Conservation (phyloP, 2,888 invertebrate species). For the Drosophila buzzatii region DNA sequence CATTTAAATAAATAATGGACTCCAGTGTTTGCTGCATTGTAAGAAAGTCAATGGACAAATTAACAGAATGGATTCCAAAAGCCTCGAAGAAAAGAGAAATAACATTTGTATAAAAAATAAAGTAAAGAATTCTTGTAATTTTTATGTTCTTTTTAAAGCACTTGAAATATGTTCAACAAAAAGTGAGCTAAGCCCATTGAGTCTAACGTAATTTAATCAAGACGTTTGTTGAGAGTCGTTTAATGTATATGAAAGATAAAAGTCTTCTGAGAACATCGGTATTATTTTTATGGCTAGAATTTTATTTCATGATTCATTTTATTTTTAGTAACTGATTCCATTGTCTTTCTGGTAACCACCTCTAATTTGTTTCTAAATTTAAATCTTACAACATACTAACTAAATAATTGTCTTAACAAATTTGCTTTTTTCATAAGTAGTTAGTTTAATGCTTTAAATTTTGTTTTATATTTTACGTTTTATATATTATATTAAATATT, state of each 20-base stretch:
- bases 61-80: constrained; percentile 14
- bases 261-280: not conserved
- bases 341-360: too few species aligned
- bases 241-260: not conserved
- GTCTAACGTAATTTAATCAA: not conserved
- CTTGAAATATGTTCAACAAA: not conserved
- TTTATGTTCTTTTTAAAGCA: not conserved
- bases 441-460: too few species aligned
- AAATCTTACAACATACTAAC: too few species aligned
- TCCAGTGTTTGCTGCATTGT: constrained; percentile 50
- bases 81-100: not conserved
- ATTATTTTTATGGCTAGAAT: not conserved
- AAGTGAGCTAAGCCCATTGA: not conserved
- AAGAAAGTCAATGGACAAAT: constrained; percentile 44
- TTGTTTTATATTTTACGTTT: not conserved
- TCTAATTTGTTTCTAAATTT: too few species aligned
- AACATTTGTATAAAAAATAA: constrained; percentile 1
- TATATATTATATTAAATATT: not conserved
- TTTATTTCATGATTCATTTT: not conserved
- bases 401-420: too few species aligned
- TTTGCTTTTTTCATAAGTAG: too few species aligned
- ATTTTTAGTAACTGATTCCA: not conserved
- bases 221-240: not conserved
- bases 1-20: constrained; percentile 63
- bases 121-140: not conserved